Conservation (phyloP, 2,113 vertebrate genomes). For the Oreochromis niloticus region DNA sequence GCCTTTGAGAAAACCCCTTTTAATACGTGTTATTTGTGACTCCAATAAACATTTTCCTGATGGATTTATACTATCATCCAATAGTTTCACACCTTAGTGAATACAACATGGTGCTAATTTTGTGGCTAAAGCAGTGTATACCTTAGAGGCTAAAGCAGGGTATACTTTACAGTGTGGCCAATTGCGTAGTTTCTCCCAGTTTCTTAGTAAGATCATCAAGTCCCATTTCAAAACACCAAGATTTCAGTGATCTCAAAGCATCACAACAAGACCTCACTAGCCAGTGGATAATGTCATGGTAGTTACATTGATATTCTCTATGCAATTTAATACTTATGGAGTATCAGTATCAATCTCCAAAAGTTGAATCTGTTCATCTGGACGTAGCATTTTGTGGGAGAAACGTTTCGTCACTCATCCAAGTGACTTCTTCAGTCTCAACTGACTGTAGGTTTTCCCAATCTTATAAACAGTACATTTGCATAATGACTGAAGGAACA, state of each 20-base stretch:
- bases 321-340: background rate
- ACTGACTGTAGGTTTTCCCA: too few species aligned
- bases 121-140: background rate
- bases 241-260: background rate
- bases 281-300: background rate
- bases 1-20: background rate
- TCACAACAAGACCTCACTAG: background rate
- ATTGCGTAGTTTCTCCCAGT: background rate
- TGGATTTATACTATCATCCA: background rate
- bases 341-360: background rate
- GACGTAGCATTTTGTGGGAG: too few species aligned
- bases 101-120: background rate
- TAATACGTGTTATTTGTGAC: background rate
- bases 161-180: background rate
- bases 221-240: background rate
- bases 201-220: background rate
- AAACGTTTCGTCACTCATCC: too few species aligned
- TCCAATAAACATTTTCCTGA: background rate
- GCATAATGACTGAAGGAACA: too few species aligned
- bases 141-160: background rate
- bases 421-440: too few species aligned
- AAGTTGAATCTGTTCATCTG: too few species aligned
- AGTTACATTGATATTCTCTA: background rate
- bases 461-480: too few species aligned
- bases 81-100: background rate